These are phyloP conservation scores for Ataeniobius toweri DNA, from an alignment of 2,797 vertebrate genomes.

Conservation along the genomic window DNA sequence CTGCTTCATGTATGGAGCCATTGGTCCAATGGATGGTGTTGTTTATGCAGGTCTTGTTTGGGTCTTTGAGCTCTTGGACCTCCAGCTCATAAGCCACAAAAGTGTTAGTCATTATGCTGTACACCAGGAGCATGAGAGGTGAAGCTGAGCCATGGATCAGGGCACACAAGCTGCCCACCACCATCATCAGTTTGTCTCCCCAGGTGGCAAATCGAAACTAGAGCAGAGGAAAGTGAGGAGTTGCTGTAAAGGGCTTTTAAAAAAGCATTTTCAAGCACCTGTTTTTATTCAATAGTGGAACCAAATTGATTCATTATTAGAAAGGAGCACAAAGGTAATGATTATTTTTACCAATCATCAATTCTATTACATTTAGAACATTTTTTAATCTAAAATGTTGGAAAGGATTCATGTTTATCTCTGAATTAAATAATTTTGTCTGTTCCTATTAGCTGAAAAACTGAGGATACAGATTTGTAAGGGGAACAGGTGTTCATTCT, in stretches of 20 bases:
- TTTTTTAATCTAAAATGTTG: too few species aligned
- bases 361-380: too few species aligned
- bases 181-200: conserved; percentile 87
- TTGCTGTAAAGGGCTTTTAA: background rate
- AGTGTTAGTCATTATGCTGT: conserved; percentile 90
- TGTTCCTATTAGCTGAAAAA: too few species aligned
- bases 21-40: conserved; percentile 88
- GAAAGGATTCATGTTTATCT: too few species aligned
- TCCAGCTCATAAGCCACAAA: conserved; percentile 91
- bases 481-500: too few species aligned
- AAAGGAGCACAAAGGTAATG: too few species aligned
- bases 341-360: too few species aligned
- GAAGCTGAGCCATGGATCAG: conserved; percentile 86
- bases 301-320: background rate
- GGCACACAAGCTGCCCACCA: conserved; percentile 86
- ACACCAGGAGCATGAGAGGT: conserved; percentile 88
- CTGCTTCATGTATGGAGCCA: conserved; percentile 71
- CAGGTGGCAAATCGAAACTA: conserved; percentile 91
- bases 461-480: too few species aligned
- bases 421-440: too few species aligned
- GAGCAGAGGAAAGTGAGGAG: background rate
- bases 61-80: conserved; percentile 84
- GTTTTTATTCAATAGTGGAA: background rate
- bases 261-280: background rate
- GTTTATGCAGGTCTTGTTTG: conserved; percentile 86